Evolutionary conservation across 1,140 invertebrate species (phyloP).

Genomic region (Macrocentrus cingulum): DNA sequence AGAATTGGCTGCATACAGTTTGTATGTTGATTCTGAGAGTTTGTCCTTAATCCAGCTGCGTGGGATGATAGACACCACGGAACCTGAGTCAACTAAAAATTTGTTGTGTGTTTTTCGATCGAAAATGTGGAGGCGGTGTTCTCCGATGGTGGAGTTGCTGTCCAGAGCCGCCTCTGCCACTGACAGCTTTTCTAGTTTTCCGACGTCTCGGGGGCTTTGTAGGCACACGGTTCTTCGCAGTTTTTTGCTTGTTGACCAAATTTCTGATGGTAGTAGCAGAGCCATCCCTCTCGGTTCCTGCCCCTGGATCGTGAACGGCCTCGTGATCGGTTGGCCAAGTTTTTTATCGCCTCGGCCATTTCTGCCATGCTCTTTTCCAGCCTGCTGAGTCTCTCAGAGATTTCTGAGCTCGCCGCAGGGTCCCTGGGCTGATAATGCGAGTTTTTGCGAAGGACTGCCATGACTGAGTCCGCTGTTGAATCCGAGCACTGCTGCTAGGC

Average conservation of each 20-base stretch:
- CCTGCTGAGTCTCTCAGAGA: too few species aligned
- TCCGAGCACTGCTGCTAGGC: too few species aligned
- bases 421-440: too few species aligned
- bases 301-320: neutral
- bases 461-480: too few species aligned
- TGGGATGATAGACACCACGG: conserved; percentile 22
- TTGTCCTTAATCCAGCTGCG: neutral
- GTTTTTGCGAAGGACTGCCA: too few species aligned
- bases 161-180: conserved; percentile 5
- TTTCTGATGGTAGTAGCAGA: conserved; percentile 16
- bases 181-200: conserved; percentile 27
- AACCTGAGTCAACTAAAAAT: conserved; percentile 26
- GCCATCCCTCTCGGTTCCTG: neutral
- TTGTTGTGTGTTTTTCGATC: conserved; percentile 13
- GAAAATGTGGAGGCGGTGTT: conserved; percentile 11
- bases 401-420: too few species aligned
- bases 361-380: too few species aligned
- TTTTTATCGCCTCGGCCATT: too few species aligned
- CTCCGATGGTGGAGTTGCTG: neutral
- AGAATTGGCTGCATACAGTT: conserved; percentile 26
- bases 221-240: neutral
- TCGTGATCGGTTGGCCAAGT: conserved; percentile 9
- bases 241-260: conserved; percentile 8
- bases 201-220: conserved; percentile 1
- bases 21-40: neutral